Percentiles rank a stretch among this genome's conserved stretches.
Conservation (phyloP, 2,888 invertebrate genomes). For the Exephanes ischioxanthus region DNA sequence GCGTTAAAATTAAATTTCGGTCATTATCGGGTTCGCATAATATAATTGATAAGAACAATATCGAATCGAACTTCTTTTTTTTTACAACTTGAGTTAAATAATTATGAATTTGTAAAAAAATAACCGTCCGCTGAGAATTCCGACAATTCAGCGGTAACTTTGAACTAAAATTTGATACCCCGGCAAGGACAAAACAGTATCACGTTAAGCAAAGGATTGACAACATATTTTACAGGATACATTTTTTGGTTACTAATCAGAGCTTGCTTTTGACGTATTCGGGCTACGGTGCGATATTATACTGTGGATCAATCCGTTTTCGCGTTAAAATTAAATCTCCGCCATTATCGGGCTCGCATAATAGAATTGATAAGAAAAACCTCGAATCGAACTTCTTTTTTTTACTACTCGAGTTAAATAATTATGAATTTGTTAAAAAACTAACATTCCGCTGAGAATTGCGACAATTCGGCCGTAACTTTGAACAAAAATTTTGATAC, state of each 20-base stretch:
- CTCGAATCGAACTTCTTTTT: too few relatives aligned
- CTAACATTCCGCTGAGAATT: too few relatives aligned
- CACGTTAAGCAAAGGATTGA: too few relatives aligned
- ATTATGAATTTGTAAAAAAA: neutral
- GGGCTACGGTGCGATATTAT: too few relatives aligned
- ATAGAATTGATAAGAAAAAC: neutral
- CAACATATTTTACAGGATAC: neutral
- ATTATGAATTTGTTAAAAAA: too few relatives aligned
- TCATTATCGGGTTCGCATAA: neutral
- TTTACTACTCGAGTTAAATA: too few relatives aligned
- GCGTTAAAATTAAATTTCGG: neutral
- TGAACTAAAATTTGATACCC: too few relatives aligned
- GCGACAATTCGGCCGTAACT: too few relatives aligned
- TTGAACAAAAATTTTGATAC: too few relatives aligned
- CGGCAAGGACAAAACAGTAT: too few relatives aligned
- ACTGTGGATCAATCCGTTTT: neutral
- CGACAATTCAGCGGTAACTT: neutral
- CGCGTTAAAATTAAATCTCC: neutral
- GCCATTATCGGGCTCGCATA: neutral
- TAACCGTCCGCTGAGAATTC: neutral
- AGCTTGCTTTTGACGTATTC: too few relatives aligned
- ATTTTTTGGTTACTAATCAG: neutral
- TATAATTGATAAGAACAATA: neutral
- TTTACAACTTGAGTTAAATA: too few relatives aligned
- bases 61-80: neutral